These are phyloP conservation scores for Jaculus jaculus DNA, from an alignment of 2,113 vertebrate species.

Conservation along the genomic window DNA sequence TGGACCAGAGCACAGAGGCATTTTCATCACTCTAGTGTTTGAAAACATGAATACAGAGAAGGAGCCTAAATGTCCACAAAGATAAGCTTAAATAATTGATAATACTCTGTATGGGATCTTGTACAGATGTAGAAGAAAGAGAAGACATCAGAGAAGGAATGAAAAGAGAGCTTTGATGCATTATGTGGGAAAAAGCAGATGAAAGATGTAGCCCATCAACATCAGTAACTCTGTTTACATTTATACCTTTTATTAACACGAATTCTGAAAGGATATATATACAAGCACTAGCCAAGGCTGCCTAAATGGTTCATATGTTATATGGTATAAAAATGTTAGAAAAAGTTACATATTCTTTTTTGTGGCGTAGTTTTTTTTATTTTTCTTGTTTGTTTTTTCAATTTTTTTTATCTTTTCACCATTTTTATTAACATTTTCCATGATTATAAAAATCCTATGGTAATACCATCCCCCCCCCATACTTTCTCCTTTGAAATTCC, in stretches of 20 bases:
- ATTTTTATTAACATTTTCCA: too few species aligned
- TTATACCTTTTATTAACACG: not conserved
- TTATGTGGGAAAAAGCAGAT: not conserved
- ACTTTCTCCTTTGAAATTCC: too few species aligned
- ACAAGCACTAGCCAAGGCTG: not conserved
- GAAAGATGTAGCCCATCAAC: not conserved
- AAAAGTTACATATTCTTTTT: not conserved
- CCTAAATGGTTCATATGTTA: constrained; percentile 26
- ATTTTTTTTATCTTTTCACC: too few species aligned
- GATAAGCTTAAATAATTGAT: not conserved
- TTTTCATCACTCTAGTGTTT: not conserved
- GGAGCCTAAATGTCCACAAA: not conserved
- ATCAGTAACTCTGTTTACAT: not conserved
- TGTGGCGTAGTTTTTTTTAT: too few species aligned
- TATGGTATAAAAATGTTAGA: not conserved
- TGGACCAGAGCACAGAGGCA: not conserved
- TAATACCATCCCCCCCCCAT: too few species aligned
- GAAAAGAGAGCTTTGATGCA: not conserved
- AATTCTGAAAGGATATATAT: not conserved
- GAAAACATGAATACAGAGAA: not conserved
- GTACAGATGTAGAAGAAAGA: not conserved
- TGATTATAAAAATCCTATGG: too few species aligned
- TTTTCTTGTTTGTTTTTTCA: too few species aligned
- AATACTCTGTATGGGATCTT: not conserved
- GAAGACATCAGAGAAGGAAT: not conserved